phyloP scores from a whole-genome alignment of 1,140 invertebrate genomes.

The Drosophila nigrodunni region DNA sequence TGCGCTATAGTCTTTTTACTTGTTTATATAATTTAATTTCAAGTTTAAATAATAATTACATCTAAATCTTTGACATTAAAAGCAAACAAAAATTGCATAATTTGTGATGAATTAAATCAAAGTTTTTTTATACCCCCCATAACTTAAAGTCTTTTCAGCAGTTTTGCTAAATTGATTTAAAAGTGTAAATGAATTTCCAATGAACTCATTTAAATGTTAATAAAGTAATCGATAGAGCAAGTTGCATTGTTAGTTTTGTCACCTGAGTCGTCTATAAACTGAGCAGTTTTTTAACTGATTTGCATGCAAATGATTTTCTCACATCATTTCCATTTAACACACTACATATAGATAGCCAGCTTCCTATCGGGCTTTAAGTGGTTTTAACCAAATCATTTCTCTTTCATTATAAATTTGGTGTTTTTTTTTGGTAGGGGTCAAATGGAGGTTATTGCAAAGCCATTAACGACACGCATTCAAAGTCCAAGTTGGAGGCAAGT shows the following conservation, averaged over 20 bases:
- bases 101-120: too few relatives aligned
- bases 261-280: conserved; percentile 23
- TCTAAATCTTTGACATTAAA: neutral
- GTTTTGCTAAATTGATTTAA: neutral
- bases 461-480: conserved; percentile 77
- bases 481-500: conserved; percentile 19
- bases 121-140: neutral
- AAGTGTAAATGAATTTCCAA: neutral
- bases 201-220: conserved; percentile 18
- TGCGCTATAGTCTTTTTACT: too few relatives aligned
- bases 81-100: neutral
- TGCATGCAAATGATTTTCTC: conserved; percentile 59
- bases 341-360: neutral
- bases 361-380: neutral
- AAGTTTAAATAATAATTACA: neutral
- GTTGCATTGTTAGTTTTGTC: conserved; percentile 16
- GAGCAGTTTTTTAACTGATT: conserved; percentile 25
- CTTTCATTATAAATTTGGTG: conserved; percentile 37
- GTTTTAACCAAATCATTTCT: conserved; percentile 49
- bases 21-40: too few relatives aligned
- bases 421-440: conserved; percentile 23
- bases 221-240: conserved; percentile 13
- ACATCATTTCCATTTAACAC: conserved; percentile 27
- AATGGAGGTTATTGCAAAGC: conserved; percentile 61
- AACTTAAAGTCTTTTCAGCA: neutral